Conservation (phyloP, 2,888 invertebrate species). For the Drosophila imparisetae region DNA sequence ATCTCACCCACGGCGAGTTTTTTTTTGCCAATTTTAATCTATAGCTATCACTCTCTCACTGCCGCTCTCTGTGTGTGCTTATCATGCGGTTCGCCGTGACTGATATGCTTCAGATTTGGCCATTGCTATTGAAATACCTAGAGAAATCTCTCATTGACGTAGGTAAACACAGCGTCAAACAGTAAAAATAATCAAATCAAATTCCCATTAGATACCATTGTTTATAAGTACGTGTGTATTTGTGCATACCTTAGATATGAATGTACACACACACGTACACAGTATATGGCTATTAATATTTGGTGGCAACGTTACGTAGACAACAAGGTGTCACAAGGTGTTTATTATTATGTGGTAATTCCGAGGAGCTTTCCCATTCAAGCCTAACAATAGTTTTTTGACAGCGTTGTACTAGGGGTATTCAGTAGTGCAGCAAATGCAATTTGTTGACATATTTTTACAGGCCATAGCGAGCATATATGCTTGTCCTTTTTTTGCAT, state of each 20-base stretch:
- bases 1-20: constrained; percentile 23
- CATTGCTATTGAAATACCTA: constrained; percentile 32
- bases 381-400: neutral
- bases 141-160: constrained; percentile 71
- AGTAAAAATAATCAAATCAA: constrained; percentile 48
- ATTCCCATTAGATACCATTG: constrained; percentile 53
- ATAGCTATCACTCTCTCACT: constrained; percentile 6
- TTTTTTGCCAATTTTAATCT: constrained; percentile 24
- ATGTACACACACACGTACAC: neutral
- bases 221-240: constrained; percentile 19
- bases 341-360: constrained; percentile 10
- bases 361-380: neutral
- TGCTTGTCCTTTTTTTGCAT: neutral
- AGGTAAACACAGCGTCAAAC: constrained; percentile 42
- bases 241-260: neutral
- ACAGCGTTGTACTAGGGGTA: neutral
- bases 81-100: constrained; percentile 57
- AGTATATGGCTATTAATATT: neutral
- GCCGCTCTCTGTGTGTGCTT: constrained; percentile 23
- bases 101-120: constrained; percentile 55
- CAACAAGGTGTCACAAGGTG: constrained; percentile 11
- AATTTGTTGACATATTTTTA: neutral
- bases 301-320: neutral
- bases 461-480: neutral
- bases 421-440: neutral